Evolutionary conservation across 2,888 invertebrate genomes (phyloP), one percentile per base, ranked within the genome.

Genomic region (Caenorhabditis uteleia): DNA sequence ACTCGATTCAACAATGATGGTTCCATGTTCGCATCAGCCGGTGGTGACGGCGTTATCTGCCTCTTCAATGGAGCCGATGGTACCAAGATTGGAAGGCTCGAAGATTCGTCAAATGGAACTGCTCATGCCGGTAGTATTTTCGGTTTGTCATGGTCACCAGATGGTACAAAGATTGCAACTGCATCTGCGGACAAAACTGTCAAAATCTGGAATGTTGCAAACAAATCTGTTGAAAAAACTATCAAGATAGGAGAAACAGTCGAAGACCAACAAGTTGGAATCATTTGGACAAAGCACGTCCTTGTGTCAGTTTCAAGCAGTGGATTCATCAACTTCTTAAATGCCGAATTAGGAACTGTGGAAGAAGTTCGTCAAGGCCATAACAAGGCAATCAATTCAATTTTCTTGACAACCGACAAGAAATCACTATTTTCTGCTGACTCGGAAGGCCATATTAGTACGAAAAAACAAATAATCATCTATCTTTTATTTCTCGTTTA

Each of bases 161-260:
- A 95, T 83, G 91, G 92, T 38, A 91, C 89, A 55, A 90, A 91
- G 80, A 85, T 98, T 70, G 86, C 97, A 40, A 93, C 95, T 3
- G 91, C 92, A 39, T 95, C 95, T 21, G 98, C 95, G 0, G 98
- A 98, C 86, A 97, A 97, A 86, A 93, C 94, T 0, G 93, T 95
- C 79, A 91, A 91, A 73, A 86, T 97, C 3, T 98, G 95, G 95
- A 91, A 95, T 84, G 89, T 49, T 1, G 29, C 20, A 27, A 14
- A 21, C 33, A 33, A 53, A 54, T 31, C 34, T 39, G 2, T 44
- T 43, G 12, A 10, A 10, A 43, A 25, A 0, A 90, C 92, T 77
- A 95, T 95, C 85, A 88, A 89, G 26, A 90, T 94, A 89, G 95
- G 95, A 40, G 88, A 64, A 5, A 76, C 77, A 3, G 68, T 86